A percentile compares a stretch with the other conserved stretches of the same genome.
Conservation (phyloP, 2,888 invertebrate genomes). For the Hololepta plana region DNA sequence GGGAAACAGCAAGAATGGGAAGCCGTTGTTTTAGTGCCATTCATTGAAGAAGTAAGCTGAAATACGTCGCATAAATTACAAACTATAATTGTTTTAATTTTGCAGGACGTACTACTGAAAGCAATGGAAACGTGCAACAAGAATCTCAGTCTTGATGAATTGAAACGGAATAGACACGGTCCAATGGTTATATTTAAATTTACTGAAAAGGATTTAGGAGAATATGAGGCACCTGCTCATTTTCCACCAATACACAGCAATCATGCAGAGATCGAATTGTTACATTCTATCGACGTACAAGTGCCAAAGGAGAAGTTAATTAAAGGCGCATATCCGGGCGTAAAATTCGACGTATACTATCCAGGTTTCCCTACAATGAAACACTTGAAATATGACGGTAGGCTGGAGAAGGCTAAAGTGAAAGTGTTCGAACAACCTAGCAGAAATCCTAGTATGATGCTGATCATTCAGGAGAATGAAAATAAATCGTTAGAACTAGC, state of each 20-base stretch:
- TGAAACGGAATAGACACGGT: conserved; percentile 62
- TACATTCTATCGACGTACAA: conserved; percentile 38
- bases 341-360: conserved; percentile 49
- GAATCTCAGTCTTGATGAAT: conserved; percentile 50
- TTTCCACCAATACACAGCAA: conserved; percentile 40
- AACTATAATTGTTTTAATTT: too few species aligned
- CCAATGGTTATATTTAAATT: conserved; percentile 71
- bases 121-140: conserved; percentile 57
- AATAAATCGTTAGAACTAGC: conserved; percentile 21
- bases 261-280: conserved; percentile 32
- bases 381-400: conserved; percentile 65
- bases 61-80: not conserved
- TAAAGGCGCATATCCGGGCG: conserved; percentile 53
- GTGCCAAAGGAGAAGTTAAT: conserved; percentile 38
- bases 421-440: conserved; percentile 80
- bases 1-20: conserved; percentile 96
- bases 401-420: conserved; percentile 53
- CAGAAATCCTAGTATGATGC: conserved; percentile 64
- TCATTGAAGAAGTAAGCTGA: conserved; percentile 59
- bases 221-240: conserved; percentile 36
- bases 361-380: conserved; percentile 88
- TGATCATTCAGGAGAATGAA: conserved; percentile 36
- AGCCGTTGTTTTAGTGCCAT: conserved; percentile 83
- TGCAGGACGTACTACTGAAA: conserved; percentile 41
- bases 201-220: conserved; percentile 38